Base-by-base conservation (phyloP, 2,113 vertebrate genomes). In the Recurvirostra avosetta region DNA sequence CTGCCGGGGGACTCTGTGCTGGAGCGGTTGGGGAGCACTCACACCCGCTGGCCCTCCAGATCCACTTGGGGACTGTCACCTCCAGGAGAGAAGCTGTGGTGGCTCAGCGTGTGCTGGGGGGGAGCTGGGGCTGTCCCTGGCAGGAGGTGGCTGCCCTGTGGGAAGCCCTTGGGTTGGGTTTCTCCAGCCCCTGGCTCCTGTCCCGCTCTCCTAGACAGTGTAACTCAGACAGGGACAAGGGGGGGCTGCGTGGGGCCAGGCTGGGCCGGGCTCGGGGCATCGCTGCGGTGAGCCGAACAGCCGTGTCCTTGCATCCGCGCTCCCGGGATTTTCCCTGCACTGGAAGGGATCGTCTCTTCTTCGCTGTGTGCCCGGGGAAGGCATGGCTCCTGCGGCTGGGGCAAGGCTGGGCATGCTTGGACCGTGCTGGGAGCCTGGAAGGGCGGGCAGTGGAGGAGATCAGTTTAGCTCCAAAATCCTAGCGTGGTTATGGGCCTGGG, bases 201-300 rank as follows among this genome's bases (percentile, higher is more conserved):
- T 86, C 93, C 75, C 1, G 1, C 40, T 87, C 61, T 34, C n/a
- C 72, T 95, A 3, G 1, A 66, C 29, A 13, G 8, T 6, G 5
- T 75, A 58, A 40, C 65, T 91, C 53, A 19, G 62, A 34, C 6
- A 7, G 23, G 72, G 50, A 18, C 2, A 6, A 65, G 61, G 38
- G 15, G 19, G 23, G 23, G 23, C 41, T 78, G 70, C 11, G 0
- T 9, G 38, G 21, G 50, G 25, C 18, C 5, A 4, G 53, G 68
- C 49, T 61, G 59, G 0, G 0, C 67, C 0, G 0, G n/a, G 19
- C 34, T 68, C 1, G 0, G 58, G 36, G 49, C 72, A 84, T 13
- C 15, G 2, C 61, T 5, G 4, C 36, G 34, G 25, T 25, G 52
- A 61, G 36, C 9, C 2, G 4, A 34, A 12, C 6, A 62, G 36